A percentile compares a stretch with the other conserved stretches of the same genome.
Conservation (phyloP, 2,888 invertebrate species). For the Arctia plantaginis region DNA sequence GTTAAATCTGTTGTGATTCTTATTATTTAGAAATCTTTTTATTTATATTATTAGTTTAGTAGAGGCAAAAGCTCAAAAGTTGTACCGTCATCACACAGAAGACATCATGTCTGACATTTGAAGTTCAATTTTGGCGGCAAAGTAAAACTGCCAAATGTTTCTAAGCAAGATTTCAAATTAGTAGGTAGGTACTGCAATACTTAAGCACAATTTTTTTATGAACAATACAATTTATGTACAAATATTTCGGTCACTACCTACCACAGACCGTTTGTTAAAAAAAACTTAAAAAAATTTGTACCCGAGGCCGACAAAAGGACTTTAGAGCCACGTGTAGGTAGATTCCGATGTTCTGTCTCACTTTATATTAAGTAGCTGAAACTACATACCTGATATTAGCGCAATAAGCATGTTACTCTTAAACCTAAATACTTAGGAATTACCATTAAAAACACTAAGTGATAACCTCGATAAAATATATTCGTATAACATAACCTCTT, state of each 20-base stretch:
- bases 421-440: neutral
- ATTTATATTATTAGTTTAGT: neutral
- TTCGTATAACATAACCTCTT: conserved; percentile 19
- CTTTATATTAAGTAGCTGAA: neutral
- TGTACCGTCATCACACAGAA: too few species aligned
- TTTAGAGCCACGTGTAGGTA: conserved; percentile 3
- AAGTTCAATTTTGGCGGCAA: neutral
- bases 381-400: too few species aligned
- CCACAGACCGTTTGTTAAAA: neutral
- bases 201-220: neutral
- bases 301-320: neutral
- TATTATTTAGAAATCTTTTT: neutral
- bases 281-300: conserved; percentile 1
- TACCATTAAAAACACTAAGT: neutral
- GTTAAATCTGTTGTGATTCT: neutral
- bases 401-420: neutral
- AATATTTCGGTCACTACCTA: conserved; percentile 4
- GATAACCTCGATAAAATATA: too few species aligned
- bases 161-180: neutral
- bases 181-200: neutral
- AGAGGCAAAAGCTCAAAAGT: too few species aligned
- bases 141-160: neutral
- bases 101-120: neutral
- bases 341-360: neutral
- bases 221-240: neutral